Percentiles rank a stretch among this genome's conserved stretches.
phyloP scores from a whole-genome alignment of 2,888 invertebrate genomes.

The Ophion ellenae region DNA sequence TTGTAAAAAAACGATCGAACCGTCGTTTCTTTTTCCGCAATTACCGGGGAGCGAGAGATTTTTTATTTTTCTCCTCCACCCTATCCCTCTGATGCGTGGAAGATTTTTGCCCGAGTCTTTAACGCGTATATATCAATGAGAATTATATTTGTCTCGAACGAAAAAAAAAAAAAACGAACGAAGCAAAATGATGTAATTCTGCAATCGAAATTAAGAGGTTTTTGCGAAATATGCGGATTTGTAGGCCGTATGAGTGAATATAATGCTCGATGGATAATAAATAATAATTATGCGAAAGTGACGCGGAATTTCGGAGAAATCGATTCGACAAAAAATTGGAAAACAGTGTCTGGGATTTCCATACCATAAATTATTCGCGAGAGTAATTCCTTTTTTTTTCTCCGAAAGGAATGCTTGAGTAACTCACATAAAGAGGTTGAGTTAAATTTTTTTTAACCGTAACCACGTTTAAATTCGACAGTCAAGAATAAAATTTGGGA shows the following conservation, averaged over 20 bases:
- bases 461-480: too few relatives aligned
- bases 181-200: conserved; percentile 8
- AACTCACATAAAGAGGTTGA: too few relatives aligned
- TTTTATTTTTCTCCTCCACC: conserved; percentile 13
- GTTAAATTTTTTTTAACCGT: too few relatives aligned
- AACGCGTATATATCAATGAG: conserved; percentile 1
- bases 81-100: conserved; percentile 43
- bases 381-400: not conserved
- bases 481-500: too few relatives aligned
- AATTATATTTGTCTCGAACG: conserved; percentile 14
- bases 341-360: not conserved
- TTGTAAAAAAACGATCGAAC: conserved; percentile 65
- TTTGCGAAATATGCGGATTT: not conserved
- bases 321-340: not conserved
- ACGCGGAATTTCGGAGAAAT: conserved; percentile 9
- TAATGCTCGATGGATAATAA: not conserved
- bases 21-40: conserved; percentile 30
- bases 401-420: not conserved
- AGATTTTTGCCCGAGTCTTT: conserved; percentile 28
- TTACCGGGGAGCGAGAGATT: conserved; percentile 10
- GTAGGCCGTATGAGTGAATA: conserved; percentile 49
- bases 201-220: not conserved
- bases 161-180: not conserved
- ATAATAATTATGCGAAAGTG: not conserved
- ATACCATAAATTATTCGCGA: not conserved